phyloP scores from a whole-genome alignment of 2,113 vertebrate genomes.

The Bolborhynchus lineola region DNA sequence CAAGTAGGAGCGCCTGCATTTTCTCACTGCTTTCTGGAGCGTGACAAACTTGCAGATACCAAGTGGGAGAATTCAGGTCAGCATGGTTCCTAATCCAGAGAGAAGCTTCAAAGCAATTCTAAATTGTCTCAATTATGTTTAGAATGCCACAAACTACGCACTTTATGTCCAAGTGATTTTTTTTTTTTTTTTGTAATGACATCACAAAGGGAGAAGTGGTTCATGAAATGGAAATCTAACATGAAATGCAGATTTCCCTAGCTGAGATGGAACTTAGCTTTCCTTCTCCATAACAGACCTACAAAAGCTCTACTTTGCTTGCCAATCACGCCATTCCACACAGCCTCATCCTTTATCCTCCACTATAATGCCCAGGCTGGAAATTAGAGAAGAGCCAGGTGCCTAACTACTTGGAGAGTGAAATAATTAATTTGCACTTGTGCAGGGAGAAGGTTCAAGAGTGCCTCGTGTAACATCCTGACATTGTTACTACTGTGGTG shows the following conservation, averaged over 20 bases:
- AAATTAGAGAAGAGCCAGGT: neutral
- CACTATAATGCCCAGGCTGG: neutral
- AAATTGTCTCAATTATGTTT: neutral
- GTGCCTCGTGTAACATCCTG: neutral
- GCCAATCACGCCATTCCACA: neutral
- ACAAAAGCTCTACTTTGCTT: neutral
- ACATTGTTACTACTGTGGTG: neutral
- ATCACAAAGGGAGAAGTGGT: neutral
- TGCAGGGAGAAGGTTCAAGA: neutral
- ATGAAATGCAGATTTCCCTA: neutral
- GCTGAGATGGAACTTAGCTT: neutral
- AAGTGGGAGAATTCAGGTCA: neutral
- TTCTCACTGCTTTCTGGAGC: neutral
- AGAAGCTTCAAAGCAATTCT: neutral
- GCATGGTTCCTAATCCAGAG: neutral
- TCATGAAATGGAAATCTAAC: neutral
- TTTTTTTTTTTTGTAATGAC: neutral
- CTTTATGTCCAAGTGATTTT: neutral
- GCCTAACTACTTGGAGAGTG: neutral
- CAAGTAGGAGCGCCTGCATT: neutral
- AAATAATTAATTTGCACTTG: neutral
- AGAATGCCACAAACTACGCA: neutral
- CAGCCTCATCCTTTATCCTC: neutral
- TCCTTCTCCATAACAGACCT: neutral
- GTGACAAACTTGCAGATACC: neutral